phyloP scores from a whole-genome alignment of 2,888 invertebrate genomes.

The Noctua fimbriata region DNA sequence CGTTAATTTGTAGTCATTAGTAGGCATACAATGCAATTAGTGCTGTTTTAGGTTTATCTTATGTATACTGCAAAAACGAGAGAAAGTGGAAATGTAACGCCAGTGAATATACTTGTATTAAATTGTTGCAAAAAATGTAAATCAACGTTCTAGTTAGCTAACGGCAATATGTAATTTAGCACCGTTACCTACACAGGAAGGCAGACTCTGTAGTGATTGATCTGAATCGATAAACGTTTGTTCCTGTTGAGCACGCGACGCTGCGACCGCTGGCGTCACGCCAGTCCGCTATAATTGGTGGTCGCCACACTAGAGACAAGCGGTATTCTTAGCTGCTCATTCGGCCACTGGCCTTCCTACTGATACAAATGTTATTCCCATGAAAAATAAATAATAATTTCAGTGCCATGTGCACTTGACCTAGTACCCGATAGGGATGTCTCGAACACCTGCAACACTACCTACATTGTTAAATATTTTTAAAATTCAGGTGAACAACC shows the following conservation, averaged over 20 bases:
- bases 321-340: slow-evolving; percentile 92
- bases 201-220: slow-evolving; percentile 78
- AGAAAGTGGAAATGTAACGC: slow-evolving; percentile 37
- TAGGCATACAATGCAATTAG: slow-evolving; percentile 55
- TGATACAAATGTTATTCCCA: slow-evolving; percentile 76
- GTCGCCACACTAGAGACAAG: slow-evolving; percentile 91
- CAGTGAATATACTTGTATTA: slow-evolving; percentile 8
- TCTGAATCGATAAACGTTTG: slow-evolving; percentile 82
- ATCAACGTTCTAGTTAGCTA: not conserved
- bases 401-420: slow-evolving; percentile 86
- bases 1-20: slow-evolving; percentile 39
- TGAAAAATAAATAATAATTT: slow-evolving; percentile 79
- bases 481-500: slow-evolving; percentile 73
- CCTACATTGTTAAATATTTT: slow-evolving; percentile 45
- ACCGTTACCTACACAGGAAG: slow-evolving; percentile 59
- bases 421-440: slow-evolving; percentile 80
- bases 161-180: slow-evolving; percentile 2
- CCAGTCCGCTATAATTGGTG: slow-evolving; percentile 97
- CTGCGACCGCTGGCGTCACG: slow-evolving; percentile 91
- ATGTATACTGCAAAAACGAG: slow-evolving; percentile 26
- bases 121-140: slow-evolving; percentile 12
- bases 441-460: slow-evolving; percentile 47
- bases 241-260: slow-evolving; percentile 83
- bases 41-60: slow-evolving; percentile 32
- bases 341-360: slow-evolving; percentile 89